Conservation (phyloP, 1,140 invertebrate species). For the Tetramorium simillimum region DNA sequence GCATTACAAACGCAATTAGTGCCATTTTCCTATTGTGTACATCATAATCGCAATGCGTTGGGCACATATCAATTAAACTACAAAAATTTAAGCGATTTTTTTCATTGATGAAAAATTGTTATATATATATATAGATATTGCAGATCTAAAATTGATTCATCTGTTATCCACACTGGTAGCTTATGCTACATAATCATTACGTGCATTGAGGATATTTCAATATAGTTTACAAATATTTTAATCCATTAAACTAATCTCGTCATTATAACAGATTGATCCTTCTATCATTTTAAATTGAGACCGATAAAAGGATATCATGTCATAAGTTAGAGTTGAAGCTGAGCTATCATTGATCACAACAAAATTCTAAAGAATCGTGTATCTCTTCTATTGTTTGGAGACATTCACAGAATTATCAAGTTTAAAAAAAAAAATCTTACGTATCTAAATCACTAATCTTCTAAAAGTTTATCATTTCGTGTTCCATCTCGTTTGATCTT, state of each 20-base stretch:
- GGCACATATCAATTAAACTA: constrained; percentile 31
- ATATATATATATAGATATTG: constrained; percentile 1
- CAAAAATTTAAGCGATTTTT: constrained; percentile 52
- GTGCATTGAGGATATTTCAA: background rate
- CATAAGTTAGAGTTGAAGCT: background rate
- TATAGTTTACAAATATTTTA: constrained; percentile 6
- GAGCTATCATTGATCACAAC: constrained; percentile 3
- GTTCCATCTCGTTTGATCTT: background rate
- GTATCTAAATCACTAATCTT: constrained; percentile 10
- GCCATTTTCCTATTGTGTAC: constrained; percentile 35
- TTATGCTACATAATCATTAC: constrained; percentile 13
- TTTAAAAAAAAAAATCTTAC: constrained; percentile 27
- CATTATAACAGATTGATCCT: constrained; percentile 21
- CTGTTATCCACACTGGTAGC: constrained; percentile 9
- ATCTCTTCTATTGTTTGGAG: constrained; percentile 2
- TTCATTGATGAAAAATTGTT: constrained; percentile 38
- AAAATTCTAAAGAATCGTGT: constrained; percentile 26
- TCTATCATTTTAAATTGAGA: constrained; percentile 10
- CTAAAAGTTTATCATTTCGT: constrained; percentile 8
- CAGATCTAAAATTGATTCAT: constrained; percentile 42
- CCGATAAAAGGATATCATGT: background rate
- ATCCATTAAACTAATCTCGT: constrained; percentile 18
- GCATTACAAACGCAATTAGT: constrained; percentile 19
- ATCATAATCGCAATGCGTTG: constrained; percentile 30
- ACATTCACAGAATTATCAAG: constrained; percentile 29